Evolutionary conservation across 1,140 invertebrate genomes (phyloP).

Genomic region (Trissolcus basalis): DNA sequence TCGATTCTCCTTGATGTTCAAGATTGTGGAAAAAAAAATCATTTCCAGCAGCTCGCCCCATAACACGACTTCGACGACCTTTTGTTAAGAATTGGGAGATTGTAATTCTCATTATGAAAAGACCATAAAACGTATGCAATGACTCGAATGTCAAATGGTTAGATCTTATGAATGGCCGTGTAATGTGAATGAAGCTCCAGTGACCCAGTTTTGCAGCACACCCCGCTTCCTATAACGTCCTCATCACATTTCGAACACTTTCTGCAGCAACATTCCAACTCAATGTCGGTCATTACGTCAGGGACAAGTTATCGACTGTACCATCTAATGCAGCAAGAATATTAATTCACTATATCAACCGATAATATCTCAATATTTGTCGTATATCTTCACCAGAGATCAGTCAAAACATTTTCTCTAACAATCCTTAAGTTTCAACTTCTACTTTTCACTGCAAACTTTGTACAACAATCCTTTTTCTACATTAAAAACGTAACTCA

Average conservation of each 20-base stretch:
- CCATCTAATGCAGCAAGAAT: conserved; percentile 48
- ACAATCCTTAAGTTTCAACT: no score
- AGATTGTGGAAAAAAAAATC: neutral
- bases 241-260: conserved; percentile 35
- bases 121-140: conserved; percentile 38
- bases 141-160: conserved; percentile 70
- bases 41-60: neutral
- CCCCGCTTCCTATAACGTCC: conserved; percentile 11
- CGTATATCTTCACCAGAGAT: neutral
- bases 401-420: neutral
- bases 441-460: neutral
- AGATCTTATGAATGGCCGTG: conserved; percentile 76
- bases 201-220: conserved; percentile 68
- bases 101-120: conserved; percentile 1
- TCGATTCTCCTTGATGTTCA: no score
- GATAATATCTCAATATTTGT: conserved; percentile 19
- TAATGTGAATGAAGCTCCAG: conserved; percentile 77
- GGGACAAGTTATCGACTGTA: conserved; percentile 57
- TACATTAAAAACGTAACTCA: no score
- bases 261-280: conserved; percentile 60
- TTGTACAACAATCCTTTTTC: neutral
- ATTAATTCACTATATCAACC: conserved; percentile 52
- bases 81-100: neutral
- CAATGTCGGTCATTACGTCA: conserved; percentile 57
- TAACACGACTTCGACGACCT: neutral